These are phyloP conservation scores for Drosophila tripunctata DNA, from an alignment of 2,888 invertebrate species.

Conservation along the genomic window DNA sequence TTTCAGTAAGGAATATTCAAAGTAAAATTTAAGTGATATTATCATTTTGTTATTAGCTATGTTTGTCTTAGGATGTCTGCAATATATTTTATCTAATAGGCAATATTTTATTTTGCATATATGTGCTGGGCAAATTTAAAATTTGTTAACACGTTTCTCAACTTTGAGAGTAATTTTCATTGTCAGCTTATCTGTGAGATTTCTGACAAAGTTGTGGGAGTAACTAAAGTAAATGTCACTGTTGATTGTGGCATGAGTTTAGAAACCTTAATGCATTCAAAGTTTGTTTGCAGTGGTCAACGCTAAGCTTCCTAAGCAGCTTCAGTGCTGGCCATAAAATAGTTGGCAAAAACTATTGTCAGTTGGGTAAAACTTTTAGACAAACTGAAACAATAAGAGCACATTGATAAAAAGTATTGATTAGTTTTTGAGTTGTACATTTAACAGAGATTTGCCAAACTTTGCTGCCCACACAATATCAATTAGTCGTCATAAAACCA, in stretches of 20 bases:
- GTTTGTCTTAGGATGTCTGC: no score
- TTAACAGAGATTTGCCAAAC: background rate
- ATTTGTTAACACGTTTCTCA: no score
- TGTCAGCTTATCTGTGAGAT: constrained; percentile 35
- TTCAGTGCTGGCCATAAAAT: constrained; percentile 6
- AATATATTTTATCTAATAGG: no score
- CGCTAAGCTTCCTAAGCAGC: constrained; percentile 1
- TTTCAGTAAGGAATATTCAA: no score
- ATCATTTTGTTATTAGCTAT: no score
- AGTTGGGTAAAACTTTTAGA: constrained; percentile 1
- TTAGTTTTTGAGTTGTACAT: background rate
- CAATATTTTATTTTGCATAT: no score
- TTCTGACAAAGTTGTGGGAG: constrained; percentile 40
- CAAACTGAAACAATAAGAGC: background rate
- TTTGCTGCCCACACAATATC: background rate
- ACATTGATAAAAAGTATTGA: background rate
- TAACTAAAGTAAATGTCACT: constrained; percentile 55
- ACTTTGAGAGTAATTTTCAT: background rate
- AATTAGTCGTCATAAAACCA: background rate
- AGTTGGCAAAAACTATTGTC: constrained; percentile 6
- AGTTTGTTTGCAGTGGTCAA: constrained; percentile 8
- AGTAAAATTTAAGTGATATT: no score
- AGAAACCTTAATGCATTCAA: constrained; percentile 8
- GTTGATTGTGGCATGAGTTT: constrained; percentile 47
- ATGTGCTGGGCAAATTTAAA: no score